Conservation (phyloP, 2,888 invertebrate genomes). For the Hermodice carunculata region DNA sequence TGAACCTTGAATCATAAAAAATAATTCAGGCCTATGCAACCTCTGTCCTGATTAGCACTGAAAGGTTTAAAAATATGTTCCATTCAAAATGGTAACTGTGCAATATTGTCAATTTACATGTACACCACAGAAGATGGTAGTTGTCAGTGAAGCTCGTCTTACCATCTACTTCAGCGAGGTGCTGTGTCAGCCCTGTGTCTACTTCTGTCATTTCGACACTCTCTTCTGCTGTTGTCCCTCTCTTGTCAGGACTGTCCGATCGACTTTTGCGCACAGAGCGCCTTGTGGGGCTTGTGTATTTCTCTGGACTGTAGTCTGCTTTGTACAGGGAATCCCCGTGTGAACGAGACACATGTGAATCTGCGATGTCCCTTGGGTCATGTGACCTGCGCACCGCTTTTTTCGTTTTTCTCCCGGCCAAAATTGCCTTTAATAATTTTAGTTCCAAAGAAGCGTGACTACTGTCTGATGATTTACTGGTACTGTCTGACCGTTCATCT, state of each 20-base stretch:
- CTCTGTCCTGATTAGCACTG: too few species aligned
- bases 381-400: slow-evolving; percentile 2
- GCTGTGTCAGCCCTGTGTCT: background rate
- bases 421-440: slow-evolving; percentile 28
- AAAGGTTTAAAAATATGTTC: too few species aligned
- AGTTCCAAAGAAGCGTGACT: slow-evolving; percentile 22
- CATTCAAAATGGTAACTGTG: too few species aligned
- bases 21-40: too few species aligned
- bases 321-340: background rate
- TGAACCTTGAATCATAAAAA: too few species aligned
- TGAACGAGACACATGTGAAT: background rate
- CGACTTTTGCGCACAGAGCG: background rate
- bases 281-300: slow-evolving; percentile 12
- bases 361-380: background rate
- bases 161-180: too few species aligned
- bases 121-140: too few species aligned
- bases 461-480: background rate
- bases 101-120: too few species aligned
- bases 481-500: background rate
- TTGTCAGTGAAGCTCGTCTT: too few species aligned
- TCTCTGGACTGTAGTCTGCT: slow-evolving; percentile 16
- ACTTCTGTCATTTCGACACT: background rate
- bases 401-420: slow-evolving; percentile 19
- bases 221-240: background rate
- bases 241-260: background rate